Evolutionary conservation across 2,113 vertebrate species (phyloP).

Genomic region (Trachemys scripta): DNA sequence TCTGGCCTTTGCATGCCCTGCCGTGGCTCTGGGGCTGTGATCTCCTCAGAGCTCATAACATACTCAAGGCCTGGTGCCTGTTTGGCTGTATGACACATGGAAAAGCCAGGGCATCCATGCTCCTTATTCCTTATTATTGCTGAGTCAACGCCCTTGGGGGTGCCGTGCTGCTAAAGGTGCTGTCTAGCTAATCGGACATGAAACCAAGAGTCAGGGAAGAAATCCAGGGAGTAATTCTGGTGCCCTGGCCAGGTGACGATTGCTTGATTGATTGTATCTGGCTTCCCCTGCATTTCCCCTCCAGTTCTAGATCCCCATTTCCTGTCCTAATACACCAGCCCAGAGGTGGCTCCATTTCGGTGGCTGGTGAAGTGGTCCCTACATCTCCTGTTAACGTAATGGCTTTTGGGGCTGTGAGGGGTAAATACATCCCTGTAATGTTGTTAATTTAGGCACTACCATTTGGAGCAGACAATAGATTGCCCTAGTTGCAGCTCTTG

Average conservation of each 20-base stretch:
- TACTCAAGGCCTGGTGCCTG: fast-evolving
- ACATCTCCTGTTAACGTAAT: not conserved
- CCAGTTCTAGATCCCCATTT: not conserved
- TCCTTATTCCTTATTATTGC: fast-evolving
- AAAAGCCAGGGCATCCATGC: fast-evolving
- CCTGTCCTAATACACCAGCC: not conserved
- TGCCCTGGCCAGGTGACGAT: conserved; percentile 43
- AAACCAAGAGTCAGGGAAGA: not conserved
- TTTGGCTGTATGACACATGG: fast-evolving
- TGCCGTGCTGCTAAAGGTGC: not conserved
- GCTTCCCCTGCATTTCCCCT: not conserved
- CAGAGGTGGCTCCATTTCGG: too few species aligned
- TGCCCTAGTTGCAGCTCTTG: not conserved
- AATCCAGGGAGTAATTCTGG: not conserved
- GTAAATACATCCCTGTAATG: too few species aligned
- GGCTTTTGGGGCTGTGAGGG: too few species aligned
- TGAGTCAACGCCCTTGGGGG: not conserved
- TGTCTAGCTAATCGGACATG: not conserved
- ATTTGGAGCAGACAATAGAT: not conserved
- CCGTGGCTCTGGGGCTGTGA: fast-evolving
- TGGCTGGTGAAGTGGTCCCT: not conserved
- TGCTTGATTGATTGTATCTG: not conserved
- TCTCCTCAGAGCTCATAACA: fast-evolving
- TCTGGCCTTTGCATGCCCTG: too few species aligned
- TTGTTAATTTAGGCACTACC: not conserved